phyloP scores from a whole-genome alignment of 2,888 invertebrate genomes.

The Leistus spinibarbis region DNA sequence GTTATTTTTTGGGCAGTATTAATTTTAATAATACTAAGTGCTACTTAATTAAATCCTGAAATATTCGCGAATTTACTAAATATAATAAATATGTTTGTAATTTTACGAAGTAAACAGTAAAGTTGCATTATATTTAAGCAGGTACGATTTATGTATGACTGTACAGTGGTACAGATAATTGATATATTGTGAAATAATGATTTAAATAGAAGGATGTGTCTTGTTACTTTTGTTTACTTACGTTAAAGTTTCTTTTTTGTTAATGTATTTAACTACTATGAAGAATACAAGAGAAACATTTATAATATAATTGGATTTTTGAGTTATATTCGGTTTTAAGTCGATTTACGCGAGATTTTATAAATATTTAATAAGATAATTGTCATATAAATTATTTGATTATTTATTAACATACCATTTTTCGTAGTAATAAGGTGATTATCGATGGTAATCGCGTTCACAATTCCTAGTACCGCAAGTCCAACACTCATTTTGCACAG shows the following conservation, averaged over 20 bases:
- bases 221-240: neutral
- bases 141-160: neutral
- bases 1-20: no score
- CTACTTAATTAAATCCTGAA: no score
- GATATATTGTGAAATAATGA: neutral
- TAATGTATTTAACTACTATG: neutral
- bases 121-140: no score
- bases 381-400: neutral
- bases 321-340: no score
- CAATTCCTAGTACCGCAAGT: slow-evolving; percentile 46
- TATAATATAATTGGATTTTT: no score
- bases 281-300: neutral
- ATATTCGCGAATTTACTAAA: no score
- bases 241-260: neutral
- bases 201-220: neutral
- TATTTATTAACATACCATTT: slow-evolving; percentile 56
- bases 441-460: slow-evolving; percentile 54
- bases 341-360: no score
- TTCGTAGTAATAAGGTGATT: slow-evolving; percentile 56
- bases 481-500: slow-evolving; percentile 43
- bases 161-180: neutral
- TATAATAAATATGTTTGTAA: no score
- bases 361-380: no score
- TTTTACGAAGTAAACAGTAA: no score
- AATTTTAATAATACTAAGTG: no score